Conservation (phyloP, 2,888 invertebrate species). For the Dusona sp. region DNA sequence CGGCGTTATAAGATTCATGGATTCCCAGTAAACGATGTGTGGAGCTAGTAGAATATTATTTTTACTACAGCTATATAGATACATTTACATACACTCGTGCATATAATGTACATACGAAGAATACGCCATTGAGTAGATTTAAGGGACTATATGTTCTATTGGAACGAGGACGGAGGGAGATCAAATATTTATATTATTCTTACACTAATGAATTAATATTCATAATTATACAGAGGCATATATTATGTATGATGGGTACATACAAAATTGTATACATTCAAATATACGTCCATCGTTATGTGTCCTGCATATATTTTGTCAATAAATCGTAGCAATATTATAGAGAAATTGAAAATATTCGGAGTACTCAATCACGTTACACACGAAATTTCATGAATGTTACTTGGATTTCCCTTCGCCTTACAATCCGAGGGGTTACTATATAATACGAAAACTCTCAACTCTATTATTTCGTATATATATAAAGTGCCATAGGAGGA, state of each 20-base stretch:
- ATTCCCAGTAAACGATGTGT: conserved; percentile 38
- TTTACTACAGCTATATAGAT: neutral
- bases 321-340: neutral
- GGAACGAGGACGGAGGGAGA: conserved; percentile 38
- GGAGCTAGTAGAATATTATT: conserved; percentile 40
- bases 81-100: neutral
- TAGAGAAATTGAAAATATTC: conserved; percentile 15
- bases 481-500: conserved; percentile 15
- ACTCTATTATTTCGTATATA: conserved; percentile 36
- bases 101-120: neutral
- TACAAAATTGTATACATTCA: neutral
- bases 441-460: conserved; percentile 38
- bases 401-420: conserved; percentile 11
- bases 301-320: neutral
- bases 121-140: conserved; percentile 37
- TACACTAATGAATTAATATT: conserved; percentile 9
- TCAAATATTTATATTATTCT: conserved; percentile 48
- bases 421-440: conserved; percentile 6
- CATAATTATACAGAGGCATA: neutral
- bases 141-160: conserved; percentile 27
- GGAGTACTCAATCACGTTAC: conserved; percentile 12
- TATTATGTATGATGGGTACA: neutral
- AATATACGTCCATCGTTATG: neutral
- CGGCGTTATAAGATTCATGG: conserved; percentile 49
- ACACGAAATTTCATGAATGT: conserved; percentile 16